Percentiles rank a stretch among this genome's conserved stretches.
Evolutionary conservation across 2,797 vertebrate genomes (phyloP).

Genomic region (Bothrops alternatus): DNA sequence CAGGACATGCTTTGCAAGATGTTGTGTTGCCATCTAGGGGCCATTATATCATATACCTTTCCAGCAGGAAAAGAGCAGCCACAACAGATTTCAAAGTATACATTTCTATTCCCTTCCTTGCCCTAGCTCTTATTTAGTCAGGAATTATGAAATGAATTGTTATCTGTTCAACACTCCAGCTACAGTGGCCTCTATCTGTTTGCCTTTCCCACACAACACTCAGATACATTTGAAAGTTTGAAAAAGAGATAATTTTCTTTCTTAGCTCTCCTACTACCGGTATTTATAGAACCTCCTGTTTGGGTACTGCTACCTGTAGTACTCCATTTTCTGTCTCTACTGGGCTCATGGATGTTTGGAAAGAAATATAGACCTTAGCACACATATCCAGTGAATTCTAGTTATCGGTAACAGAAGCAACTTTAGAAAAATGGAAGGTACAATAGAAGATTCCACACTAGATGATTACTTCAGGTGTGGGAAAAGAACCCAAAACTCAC

Average conservation of each 20-base stretch:
- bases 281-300: background rate
- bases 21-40: conserved; percentile 70
- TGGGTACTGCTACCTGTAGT: background rate
- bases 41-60: background rate
- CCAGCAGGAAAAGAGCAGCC: background rate
- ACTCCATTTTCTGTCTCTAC: background rate
- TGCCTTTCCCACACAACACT: background rate
- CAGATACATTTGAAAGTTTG: background rate
- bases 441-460: background rate
- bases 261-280: background rate
- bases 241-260: background rate
- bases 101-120: background rate
- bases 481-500: background rate
- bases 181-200: background rate
- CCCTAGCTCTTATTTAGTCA: background rate
- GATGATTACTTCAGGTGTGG: background rate
- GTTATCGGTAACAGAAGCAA: background rate
- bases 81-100: background rate
- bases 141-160: background rate
- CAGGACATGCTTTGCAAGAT: conserved; percentile 14
- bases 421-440: background rate
- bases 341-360: background rate
- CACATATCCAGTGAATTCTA: background rate
- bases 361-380: background rate
- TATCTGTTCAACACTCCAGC: background rate